These are phyloP conservation scores for Drosophila anceps DNA, from an alignment of 2,888 invertebrate genomes.

Conservation along the genomic window DNA sequence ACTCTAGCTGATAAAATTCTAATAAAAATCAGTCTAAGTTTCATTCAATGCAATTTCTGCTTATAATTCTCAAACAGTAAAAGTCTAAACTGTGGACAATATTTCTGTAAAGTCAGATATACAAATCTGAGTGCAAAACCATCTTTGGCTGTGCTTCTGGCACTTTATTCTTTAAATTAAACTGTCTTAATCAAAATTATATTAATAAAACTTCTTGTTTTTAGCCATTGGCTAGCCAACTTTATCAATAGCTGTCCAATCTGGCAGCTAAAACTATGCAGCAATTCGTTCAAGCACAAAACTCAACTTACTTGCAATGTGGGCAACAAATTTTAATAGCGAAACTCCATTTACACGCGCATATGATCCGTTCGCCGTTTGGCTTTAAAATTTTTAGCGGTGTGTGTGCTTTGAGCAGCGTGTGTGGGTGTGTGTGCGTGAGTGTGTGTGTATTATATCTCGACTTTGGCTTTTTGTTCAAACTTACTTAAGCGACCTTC, in stretches of 20 bases:
- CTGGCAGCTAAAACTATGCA: neutral
- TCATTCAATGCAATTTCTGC: too few relatives aligned
- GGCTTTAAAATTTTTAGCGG: conserved; percentile 21
- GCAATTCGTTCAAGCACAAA: neutral
- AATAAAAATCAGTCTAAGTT: neutral
- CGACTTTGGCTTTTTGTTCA: conserved; percentile 38
- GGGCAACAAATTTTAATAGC: conserved; percentile 3
- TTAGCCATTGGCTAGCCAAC: neutral
- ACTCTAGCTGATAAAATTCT: neutral
- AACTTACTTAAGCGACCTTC: conserved; percentile 74
- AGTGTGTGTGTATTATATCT: conserved; percentile 27
- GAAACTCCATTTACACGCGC: conserved; percentile 23
- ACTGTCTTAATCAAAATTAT: neutral
- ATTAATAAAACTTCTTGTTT: neutral
- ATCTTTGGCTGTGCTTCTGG: neutral
- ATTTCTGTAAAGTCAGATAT: too few relatives aligned
- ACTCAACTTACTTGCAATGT: neutral
- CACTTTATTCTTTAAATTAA: too few relatives aligned
- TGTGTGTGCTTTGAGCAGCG: conserved; percentile 11
- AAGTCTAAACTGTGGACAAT: too few relatives aligned
- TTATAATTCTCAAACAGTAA: neutral
- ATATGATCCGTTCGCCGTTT: conserved; percentile 14
- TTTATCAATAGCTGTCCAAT: conserved; percentile 13
- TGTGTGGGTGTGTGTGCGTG: neutral
- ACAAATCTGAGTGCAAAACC: too few relatives aligned